These are phyloP conservation scores for Aldrovandia affinis DNA, from an alignment of 2,797 vertebrate species.

Conservation along the genomic window DNA sequence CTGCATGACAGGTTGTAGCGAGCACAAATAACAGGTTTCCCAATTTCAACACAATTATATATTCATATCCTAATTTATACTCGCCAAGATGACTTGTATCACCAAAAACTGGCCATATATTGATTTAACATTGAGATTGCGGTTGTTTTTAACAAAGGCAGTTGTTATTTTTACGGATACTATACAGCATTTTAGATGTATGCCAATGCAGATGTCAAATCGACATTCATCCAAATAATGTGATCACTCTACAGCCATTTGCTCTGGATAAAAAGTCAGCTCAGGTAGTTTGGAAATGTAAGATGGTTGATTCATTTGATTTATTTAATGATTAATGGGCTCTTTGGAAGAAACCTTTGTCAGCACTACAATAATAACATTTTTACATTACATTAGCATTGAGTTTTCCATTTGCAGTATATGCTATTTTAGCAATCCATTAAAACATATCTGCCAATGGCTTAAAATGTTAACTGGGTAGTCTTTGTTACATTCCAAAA, in stretches of 20 bases:
- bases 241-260: slow-evolving; percentile 7
- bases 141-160: no score
- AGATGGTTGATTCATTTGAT: slow-evolving; percentile 47
- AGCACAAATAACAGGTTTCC: slow-evolving; percentile 36
- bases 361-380: slow-evolving; percentile 39
- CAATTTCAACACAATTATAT: not conserved
- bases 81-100: not conserved
- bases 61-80: no score
- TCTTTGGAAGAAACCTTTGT: slow-evolving; percentile 31
- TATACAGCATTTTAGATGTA: not conserved
- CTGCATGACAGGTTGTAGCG: slow-evolving; percentile 42
- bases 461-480: slow-evolving; percentile 37
- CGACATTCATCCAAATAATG: slow-evolving; percentile 10
- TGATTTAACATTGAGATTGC: not conserved
- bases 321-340: slow-evolving; percentile 40
- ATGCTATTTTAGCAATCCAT: slow-evolving; percentile 44
- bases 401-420: slow-evolving; percentile 31
- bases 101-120: not conserved
- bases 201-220: not conserved
- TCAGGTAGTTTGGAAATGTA: slow-evolving; percentile 30
- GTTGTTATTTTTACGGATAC: no score
- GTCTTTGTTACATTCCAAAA: slow-evolving; percentile 21
- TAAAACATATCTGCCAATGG: slow-evolving; percentile 40
- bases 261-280: not conserved
- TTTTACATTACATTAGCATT: slow-evolving; percentile 35